Evolutionary conservation across 2,797 vertebrate species (phyloP).

Genomic region (Eulemur coronatus): DNA sequence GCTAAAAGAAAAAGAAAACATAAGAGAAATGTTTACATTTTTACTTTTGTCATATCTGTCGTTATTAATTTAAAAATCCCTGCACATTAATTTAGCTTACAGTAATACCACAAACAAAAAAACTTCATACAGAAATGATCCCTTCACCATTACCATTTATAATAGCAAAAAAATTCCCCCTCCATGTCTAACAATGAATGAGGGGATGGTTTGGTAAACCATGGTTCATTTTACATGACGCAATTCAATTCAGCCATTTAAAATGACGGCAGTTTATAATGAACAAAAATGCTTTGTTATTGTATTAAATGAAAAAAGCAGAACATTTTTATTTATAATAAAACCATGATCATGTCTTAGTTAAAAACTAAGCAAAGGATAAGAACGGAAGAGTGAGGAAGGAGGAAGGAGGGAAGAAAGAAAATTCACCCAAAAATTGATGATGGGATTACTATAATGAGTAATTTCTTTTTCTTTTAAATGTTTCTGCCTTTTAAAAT

Average conservation of each 20-base stretch:
- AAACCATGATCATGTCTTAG: not conserved
- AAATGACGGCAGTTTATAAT: not conserved
- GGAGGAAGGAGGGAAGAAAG: not conserved
- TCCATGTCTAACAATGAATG: not conserved
- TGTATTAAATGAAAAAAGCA: not conserved
- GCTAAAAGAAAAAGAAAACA: not conserved
- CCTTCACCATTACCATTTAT: not conserved
- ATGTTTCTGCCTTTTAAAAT: not conserved
- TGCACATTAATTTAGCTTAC: not conserved
- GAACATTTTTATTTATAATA: not conserved
- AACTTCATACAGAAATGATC: not conserved
- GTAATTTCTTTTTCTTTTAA: not conserved
- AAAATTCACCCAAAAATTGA: not conserved
- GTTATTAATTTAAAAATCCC: not conserved
- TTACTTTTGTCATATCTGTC: not conserved
- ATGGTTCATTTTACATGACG: not conserved
- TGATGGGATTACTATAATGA: not conserved
- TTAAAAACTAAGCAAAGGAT: conserved; percentile 5
- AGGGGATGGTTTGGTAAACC: not conserved
- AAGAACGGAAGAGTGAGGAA: not conserved
- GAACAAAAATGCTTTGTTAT: not conserved
- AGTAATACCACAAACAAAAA: not conserved
- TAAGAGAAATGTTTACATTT: not conserved
- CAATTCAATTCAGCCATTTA: not conserved
- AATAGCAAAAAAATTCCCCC: not conserved